A percentile compares a stretch with the other conserved stretches of the same genome.
These are phyloP conservation scores for Mactromeris polynyma DNA, from an alignment of 2,888 invertebrate genomes.

Conservation along the genomic window DNA sequence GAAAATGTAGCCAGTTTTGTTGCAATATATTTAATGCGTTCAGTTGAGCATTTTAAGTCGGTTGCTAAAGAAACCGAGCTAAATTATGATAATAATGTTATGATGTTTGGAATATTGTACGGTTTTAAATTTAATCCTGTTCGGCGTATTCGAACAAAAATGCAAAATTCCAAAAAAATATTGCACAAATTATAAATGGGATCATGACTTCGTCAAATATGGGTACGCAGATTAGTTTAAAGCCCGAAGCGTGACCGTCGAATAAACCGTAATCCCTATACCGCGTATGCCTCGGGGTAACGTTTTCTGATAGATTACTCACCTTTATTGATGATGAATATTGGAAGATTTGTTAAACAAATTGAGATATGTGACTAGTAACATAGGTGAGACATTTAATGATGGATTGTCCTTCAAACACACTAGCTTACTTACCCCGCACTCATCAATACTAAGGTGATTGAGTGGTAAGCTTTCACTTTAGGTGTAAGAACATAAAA, in stretches of 20 bases:
- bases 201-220: neutral
- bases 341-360: conserved; percentile 24
- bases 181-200: neutral
- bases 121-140: conserved; percentile 5
- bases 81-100: neutral
- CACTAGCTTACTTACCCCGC: neutral
- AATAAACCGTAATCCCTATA: conserved; percentile 3
- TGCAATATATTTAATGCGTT: neutral
- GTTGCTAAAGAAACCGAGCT: neutral
- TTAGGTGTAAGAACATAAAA: conserved; percentile 13
- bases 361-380: conserved; percentile 32
- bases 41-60: conserved; percentile 3
- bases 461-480: neutral
- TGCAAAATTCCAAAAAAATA: neutral
- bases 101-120: neutral
- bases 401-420: conserved; percentile 25
- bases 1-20: neutral
- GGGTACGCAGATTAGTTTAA: neutral
- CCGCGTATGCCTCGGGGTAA: neutral
- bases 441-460: neutral
- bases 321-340: neutral
- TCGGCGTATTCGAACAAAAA: neutral
- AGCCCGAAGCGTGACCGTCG: neutral
- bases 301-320: neutral
- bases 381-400: neutral